These are phyloP conservation scores for Crocallis elinguaria DNA, from an alignment of 2,888 invertebrate genomes.

Conservation along the genomic window DNA sequence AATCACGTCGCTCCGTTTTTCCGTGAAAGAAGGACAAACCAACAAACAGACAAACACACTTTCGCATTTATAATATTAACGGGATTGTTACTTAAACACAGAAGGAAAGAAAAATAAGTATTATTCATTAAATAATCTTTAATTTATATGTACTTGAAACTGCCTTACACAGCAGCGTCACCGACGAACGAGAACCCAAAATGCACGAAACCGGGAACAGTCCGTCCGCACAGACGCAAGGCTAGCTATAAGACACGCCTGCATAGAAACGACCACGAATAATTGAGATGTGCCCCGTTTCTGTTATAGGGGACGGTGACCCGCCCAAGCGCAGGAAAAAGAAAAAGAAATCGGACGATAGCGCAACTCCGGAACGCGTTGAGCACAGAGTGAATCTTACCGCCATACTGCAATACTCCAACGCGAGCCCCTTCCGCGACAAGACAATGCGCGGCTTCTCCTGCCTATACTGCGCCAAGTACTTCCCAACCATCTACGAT, in stretches of 20 bases:
- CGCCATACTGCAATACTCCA: slow-evolving; percentile 76
- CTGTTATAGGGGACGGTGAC: slow-evolving; percentile 78
- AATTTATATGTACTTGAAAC: too few species aligned
- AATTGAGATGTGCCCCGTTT: slow-evolving; percentile 76
- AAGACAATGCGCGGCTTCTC: slow-evolving; percentile 77
- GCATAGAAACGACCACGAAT: slow-evolving; percentile 60
- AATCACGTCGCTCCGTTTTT: too few species aligned
- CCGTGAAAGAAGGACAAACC: too few species aligned
- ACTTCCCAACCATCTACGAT: slow-evolving; percentile 66
- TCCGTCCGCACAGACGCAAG: slow-evolving; percentile 33
- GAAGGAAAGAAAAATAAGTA: too few species aligned
- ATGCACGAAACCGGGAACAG: slow-evolving; percentile 1
- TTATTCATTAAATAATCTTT: too few species aligned
- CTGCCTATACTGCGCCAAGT: slow-evolving; percentile 75
- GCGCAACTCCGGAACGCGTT: slow-evolving; percentile 77
- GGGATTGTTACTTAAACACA: too few species aligned
- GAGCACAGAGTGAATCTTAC: slow-evolving; percentile 80
- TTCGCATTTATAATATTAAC: too few species aligned
- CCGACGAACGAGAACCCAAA: slow-evolving; percentile 8
- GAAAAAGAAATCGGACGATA: slow-evolving; percentile 72
- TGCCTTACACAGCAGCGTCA: too few species aligned
- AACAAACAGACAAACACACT: too few species aligned
- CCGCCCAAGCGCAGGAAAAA: slow-evolving; percentile 70
- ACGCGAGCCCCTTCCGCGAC: slow-evolving; percentile 78
- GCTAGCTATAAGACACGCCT: slow-evolving; percentile 49